phyloP scores from a whole-genome alignment of 2,797 vertebrate species.

The Semotilus atromaculatus region DNA sequence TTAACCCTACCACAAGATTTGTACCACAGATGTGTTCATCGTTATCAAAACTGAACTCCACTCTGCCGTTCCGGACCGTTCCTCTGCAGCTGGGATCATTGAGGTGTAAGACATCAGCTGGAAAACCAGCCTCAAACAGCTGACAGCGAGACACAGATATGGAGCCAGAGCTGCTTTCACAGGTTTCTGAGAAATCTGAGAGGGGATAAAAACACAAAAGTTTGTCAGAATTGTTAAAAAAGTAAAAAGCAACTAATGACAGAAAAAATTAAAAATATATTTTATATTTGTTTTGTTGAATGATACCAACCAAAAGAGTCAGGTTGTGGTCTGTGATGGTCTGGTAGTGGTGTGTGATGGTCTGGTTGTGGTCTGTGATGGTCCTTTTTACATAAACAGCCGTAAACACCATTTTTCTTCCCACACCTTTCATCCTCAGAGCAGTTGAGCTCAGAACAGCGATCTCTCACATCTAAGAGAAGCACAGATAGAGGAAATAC shows the following conservation, averaged over 20 bases:
- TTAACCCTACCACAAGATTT: constrained; percentile 44
- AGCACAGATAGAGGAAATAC: background rate
- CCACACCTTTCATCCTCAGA: constrained; percentile 57
- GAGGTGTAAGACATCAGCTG: constrained; percentile 47
- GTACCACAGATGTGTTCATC: constrained; percentile 55
- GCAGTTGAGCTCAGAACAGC: constrained; percentile 48
- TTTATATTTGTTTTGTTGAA: too few relatives aligned
- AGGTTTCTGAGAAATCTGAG: too few relatives aligned
- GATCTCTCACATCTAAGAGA: background rate
- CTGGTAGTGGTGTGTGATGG: too few relatives aligned
- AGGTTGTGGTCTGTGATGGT: too few relatives aligned
- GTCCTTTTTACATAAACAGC: constrained; percentile 50
- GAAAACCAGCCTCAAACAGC: constrained; percentile 61
- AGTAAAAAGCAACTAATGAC: too few relatives aligned
- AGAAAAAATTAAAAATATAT: too few relatives aligned
- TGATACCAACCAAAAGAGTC: too few relatives aligned
- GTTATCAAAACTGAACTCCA: constrained; percentile 36
- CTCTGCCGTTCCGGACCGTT: constrained; percentile 46
- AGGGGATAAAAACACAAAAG: too few relatives aligned
- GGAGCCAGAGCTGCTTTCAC: too few relatives aligned
- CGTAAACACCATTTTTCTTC: constrained; percentile 39
- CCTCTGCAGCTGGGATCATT: constrained; percentile 57
- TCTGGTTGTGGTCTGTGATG: too few relatives aligned
- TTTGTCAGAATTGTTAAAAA: too few relatives aligned
- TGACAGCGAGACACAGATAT: too few relatives aligned